Percentiles rank a stretch among this genome's conserved stretches.
phyloP scores from a whole-genome alignment of 2,888 invertebrate species.

The Achlya flavicornis region DNA sequence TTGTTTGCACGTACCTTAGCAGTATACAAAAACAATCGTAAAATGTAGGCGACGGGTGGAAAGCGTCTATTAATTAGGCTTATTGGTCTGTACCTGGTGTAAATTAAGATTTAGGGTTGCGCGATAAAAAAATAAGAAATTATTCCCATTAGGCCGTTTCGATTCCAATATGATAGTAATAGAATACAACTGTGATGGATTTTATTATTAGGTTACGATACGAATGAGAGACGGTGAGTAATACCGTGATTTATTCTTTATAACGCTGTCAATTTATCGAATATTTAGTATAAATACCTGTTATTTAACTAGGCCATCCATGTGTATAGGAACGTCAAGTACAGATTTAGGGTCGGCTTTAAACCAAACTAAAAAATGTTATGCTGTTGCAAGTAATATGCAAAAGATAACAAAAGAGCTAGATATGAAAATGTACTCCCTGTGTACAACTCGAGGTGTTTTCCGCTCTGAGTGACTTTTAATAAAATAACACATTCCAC shows the following conservation, averaged over 20 bases:
- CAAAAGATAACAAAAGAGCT: no score
- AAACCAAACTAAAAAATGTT: no score
- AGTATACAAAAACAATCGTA: no score
- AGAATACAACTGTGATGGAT: constrained; percentile 1
- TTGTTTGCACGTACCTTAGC: no score
- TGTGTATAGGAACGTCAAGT: neutral
- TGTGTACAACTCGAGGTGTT: no score
- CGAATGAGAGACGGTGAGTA: neutral
- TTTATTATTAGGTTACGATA: neutral
- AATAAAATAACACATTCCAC: neutral
- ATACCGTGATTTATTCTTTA: neutral
- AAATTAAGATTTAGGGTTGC: neutral
- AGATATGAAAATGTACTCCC: no score
- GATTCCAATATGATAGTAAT: neutral
- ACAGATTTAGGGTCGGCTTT: no score
- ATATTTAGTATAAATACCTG: neutral
- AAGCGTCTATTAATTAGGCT: no score
- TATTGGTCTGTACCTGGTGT: neutral
- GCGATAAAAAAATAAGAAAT: neutral
- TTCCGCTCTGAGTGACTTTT: no score
- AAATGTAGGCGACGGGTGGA: no score
- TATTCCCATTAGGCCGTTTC: neutral
- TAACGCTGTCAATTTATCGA: neutral
- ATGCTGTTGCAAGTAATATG: no score
- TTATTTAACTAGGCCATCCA: neutral